Conservation (phyloP, 2,888 invertebrate species). For the Pseudeuparius sepicola region DNA sequence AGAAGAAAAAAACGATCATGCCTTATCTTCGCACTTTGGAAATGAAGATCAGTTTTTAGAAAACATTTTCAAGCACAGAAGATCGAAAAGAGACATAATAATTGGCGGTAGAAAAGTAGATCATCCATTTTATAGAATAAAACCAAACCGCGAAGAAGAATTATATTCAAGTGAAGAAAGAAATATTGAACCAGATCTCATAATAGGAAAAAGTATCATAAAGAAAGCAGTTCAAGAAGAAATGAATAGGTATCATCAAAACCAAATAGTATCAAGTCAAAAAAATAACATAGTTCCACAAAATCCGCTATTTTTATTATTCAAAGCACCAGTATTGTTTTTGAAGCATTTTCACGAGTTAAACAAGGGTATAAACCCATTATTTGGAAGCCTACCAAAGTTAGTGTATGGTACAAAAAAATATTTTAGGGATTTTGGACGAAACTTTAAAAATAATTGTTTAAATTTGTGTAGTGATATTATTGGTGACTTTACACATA, state of each 20-base stretch:
- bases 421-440: conserved; percentile 32
- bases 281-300: conserved; percentile 24
- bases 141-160: too few species aligned
- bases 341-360: conserved; percentile 30
- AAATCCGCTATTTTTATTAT: conserved; percentile 31
- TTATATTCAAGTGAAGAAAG: conserved; percentile 7
- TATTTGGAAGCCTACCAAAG: conserved; percentile 31
- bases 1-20: neutral
- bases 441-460: conserved; percentile 31
- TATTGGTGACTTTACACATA: conserved; percentile 31
- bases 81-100: conserved; percentile 22
- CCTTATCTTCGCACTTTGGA: neutral
- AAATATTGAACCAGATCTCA: conserved; percentile 16
- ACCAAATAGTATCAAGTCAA: conserved; percentile 17
- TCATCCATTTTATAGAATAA: conserved; percentile 26
- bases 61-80: neutral
- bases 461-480: conserved; percentile 31
- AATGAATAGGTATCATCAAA: conserved; percentile 19
- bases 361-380: conserved; percentile 29
- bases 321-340: conserved; percentile 33
- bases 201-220: conserved; percentile 17
- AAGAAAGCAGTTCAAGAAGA: conserved; percentile 23
- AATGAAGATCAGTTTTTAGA: neutral
- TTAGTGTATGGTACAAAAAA: conserved; percentile 30
- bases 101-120: conserved; percentile 23